A percentile compares a stretch with the other conserved stretches of the same genome.
phyloP scores from a whole-genome alignment of 2,797 vertebrate species.

The Stomatorhinus walkeri region DNA sequence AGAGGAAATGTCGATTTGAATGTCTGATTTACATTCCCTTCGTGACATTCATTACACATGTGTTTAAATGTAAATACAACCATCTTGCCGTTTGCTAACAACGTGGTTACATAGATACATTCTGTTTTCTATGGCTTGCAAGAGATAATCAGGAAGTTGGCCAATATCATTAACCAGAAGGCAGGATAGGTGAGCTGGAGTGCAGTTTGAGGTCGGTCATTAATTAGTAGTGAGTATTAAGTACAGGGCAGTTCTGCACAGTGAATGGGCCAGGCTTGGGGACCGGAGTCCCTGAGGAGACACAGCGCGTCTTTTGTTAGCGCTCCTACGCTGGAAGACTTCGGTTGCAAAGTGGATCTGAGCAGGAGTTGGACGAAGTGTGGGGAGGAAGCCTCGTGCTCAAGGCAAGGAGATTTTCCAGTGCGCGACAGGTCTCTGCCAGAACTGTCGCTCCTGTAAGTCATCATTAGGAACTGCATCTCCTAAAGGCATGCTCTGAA shows the following conservation, averaged over 20 bases:
- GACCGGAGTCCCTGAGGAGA: neutral
- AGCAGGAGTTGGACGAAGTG: neutral
- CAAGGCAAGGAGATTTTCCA: neutral
- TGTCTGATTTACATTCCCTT: slow-evolving; percentile 13
- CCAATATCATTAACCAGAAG: slow-evolving; percentile 7
- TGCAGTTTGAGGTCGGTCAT: neutral
- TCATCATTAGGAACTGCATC: neutral
- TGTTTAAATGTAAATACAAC: slow-evolving; percentile 8
- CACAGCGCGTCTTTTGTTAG: neutral
- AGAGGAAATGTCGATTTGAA: neutral
- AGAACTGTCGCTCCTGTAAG: neutral
- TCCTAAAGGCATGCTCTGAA: neutral
- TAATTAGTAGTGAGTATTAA: neutral
- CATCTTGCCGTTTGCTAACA: neutral
- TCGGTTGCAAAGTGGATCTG: neutral
- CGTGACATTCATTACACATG: neutral
- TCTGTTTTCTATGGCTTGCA: slow-evolving; percentile 20
- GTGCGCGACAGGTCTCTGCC: neutral
- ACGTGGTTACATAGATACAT: slow-evolving; percentile 14
- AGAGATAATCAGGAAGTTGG: slow-evolving; percentile 5
- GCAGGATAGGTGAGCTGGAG: neutral
- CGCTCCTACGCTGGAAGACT: neutral
- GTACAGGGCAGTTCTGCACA: neutral
- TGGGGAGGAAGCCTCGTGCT: neutral
- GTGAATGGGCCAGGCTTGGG: neutral